Conservation (phyloP, 2,888 invertebrate species). For the Pammene fasciana region DNA sequence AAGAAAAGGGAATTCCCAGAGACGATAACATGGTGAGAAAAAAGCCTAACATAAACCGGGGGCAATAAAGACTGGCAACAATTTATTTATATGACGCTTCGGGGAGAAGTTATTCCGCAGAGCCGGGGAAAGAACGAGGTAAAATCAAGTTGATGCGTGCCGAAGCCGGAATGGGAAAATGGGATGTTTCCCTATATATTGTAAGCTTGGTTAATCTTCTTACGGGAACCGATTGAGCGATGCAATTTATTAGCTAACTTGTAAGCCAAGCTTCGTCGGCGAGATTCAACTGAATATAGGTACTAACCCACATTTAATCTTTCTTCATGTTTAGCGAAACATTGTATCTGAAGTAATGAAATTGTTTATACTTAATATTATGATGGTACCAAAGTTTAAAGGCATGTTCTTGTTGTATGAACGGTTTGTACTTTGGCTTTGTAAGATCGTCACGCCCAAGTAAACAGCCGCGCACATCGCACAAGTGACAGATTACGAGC, state of each 20-base stretch:
- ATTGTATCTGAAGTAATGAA: no score
- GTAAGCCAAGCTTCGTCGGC: slow-evolving; percentile 21
- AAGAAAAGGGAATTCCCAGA: slow-evolving; percentile 70
- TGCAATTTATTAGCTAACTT: slow-evolving; percentile 45
- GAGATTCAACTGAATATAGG: neutral
- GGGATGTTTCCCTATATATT: slow-evolving; percentile 60
- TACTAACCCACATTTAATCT: no score
- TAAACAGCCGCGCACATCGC: no score
- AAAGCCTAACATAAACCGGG: slow-evolving; percentile 73
- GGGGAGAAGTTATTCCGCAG: slow-evolving; percentile 78
- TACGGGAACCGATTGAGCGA: slow-evolving; percentile 52
- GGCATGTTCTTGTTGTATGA: no score
- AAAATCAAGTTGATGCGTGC: slow-evolving; percentile 79
- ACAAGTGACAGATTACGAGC: no score
- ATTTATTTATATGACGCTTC: slow-evolving; percentile 83
- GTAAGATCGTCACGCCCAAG: no score
- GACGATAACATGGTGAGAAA: slow-evolving; percentile 74
- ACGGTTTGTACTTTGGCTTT: no score
- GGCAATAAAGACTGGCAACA: slow-evolving; percentile 81
- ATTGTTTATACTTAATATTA: no score
- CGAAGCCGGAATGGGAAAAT: slow-evolving; percentile 68
- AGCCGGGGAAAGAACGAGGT: slow-evolving; percentile 70
- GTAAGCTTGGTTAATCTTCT: slow-evolving; percentile 63
- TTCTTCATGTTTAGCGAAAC: no score
- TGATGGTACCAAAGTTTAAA: no score